A percentile compares a stretch with the other conserved stretches of the same genome.
Conservation (phyloP, 2,888 invertebrate genomes). For the Myathropa florea region DNA sequence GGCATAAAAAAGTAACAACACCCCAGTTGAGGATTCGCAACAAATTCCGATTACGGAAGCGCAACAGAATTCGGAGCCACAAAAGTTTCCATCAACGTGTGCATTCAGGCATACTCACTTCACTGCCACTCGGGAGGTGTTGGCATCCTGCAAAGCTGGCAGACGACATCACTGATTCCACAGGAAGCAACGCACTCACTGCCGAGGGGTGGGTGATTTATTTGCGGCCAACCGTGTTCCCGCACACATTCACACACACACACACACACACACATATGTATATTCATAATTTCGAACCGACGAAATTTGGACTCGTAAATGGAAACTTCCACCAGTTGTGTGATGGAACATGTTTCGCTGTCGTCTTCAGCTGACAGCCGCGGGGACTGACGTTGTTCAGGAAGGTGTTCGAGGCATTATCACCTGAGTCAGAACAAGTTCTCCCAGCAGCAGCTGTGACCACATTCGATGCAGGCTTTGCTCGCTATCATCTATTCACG, state of each 20-base stretch:
- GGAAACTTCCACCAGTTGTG: conserved; percentile 38
- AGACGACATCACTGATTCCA: conserved; percentile 11
- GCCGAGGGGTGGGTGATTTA: neutral
- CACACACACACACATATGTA: too few species aligned
- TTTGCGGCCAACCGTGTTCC: neutral
- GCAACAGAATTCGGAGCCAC: conserved; percentile 51
- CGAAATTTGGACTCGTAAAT: conserved; percentile 26
- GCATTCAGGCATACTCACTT: conserved; percentile 42
- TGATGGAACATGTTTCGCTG: conserved; percentile 40
- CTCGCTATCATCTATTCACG: conserved; percentile 56
- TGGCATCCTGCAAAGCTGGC: conserved; percentile 14
- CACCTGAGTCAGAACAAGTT: conserved; percentile 16
- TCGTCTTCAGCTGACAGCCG: conserved; percentile 10
- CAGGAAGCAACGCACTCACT: neutral
- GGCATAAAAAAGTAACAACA: conserved; percentile 10
- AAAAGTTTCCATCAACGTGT: conserved; percentile 53
- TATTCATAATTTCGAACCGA: neutral
- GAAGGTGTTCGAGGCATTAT: conserved; percentile 24
- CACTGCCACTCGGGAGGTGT: conserved; percentile 6
- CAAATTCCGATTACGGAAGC: conserved; percentile 46
- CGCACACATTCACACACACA: neutral
- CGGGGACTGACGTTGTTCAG: conserved; percentile 6
- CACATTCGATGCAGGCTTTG: conserved; percentile 31
- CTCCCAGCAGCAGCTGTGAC: conserved; percentile 21
- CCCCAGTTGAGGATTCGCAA: conserved; percentile 23